Conservation (phyloP, 2,888 invertebrate genomes). For the Nebria salina region DNA sequence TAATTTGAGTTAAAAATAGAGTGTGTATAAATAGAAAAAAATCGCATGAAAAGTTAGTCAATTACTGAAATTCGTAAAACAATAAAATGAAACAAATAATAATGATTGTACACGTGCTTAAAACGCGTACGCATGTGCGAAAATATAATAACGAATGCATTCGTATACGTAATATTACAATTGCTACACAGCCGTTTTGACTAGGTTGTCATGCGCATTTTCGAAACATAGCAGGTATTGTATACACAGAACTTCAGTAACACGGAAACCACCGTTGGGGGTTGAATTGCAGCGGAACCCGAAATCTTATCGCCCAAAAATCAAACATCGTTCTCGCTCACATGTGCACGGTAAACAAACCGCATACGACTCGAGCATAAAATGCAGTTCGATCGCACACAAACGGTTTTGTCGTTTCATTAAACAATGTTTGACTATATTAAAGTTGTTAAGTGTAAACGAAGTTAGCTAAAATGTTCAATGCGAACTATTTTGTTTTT, state of each 20-base stretch:
- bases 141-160: conserved; percentile 7
- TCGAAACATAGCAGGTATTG: neutral
- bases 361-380: neutral
- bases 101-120: neutral
- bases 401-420: neutral
- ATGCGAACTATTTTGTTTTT: neutral
- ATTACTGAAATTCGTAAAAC: neutral
- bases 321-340: neutral
- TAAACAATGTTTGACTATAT: neutral
- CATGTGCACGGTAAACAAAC: neutral
- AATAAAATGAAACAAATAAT: neutral
- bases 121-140: conserved; percentile 5
- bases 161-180: conserved; percentile 12
- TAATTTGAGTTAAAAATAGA: no score
- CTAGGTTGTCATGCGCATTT: conserved; percentile 9
- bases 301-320: neutral
- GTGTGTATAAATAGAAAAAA: no score
- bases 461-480: neutral
- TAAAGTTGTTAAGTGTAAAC: neutral
- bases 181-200: conserved; percentile 13
- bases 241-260: neutral
- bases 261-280: neutral
- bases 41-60: no score
- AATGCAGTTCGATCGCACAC: neutral
- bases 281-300: neutral